Conservation (phyloP, 2,113 vertebrate genomes). For the Mionectes macconnelli region DNA sequence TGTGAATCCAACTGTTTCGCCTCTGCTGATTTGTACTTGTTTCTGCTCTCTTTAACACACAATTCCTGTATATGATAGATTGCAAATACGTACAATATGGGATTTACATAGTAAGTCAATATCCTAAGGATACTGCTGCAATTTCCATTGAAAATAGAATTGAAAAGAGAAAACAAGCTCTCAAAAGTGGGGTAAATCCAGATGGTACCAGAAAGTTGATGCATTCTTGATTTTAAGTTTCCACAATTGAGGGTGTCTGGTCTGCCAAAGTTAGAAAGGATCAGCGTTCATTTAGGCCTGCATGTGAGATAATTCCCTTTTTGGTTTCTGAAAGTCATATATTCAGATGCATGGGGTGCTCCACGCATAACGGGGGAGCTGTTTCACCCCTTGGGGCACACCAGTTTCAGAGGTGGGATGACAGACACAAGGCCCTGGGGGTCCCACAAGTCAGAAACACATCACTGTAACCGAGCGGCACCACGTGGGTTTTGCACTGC, state of each 20-base stretch:
- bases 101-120: neutral
- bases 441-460: neutral
- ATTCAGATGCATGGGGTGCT: no score
- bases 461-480: neutral
- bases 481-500: neutral
- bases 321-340: neutral
- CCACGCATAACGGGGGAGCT: rapidly evolving
- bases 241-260: neutral
- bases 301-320: neutral
- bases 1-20: neutral
- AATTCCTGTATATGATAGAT: neutral
- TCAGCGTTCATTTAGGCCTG: neutral
- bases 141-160: neutral
- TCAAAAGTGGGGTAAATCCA: neutral
- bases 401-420: neutral
- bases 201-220: neutral
- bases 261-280: neutral
- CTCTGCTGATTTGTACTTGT: neutral
- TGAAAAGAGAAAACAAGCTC: neutral
- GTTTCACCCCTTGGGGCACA: neutral
- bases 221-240: neutral
- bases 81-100: neutral
- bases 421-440: neutral
- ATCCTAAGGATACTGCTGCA: neutral
- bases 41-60: neutral